Evolutionary conservation across 2,113 vertebrate genomes (phyloP).

Genomic region (Myiozetetes cayanensis): DNA sequence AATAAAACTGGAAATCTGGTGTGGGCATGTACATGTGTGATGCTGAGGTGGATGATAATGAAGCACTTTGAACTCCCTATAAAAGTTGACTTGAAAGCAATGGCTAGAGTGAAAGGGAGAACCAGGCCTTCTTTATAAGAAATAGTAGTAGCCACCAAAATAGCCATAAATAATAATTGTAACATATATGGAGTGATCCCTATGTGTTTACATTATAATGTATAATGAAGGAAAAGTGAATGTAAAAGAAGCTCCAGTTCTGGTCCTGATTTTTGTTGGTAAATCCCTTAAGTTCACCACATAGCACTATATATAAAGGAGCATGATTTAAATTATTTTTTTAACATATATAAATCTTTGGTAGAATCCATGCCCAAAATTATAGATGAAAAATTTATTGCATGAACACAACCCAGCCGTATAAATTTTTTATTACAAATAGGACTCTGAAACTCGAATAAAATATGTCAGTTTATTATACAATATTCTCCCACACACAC

Average conservation of each 20-base stretch:
- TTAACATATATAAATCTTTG: slow-evolving; percentile 48
- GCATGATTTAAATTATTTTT: slow-evolving; percentile 7
- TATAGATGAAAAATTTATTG: slow-evolving; percentile 68
- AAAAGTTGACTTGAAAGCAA: slow-evolving; percentile 50
- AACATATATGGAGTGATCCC: background rate
- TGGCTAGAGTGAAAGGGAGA: background rate
- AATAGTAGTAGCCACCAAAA: slow-evolving; percentile 31
- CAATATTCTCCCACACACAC: too few species aligned
- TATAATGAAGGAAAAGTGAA: slow-evolving; percentile 16
- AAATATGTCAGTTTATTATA: slow-evolving; percentile 64
- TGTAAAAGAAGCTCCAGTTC: background rate
- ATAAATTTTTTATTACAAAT: slow-evolving; percentile 69
- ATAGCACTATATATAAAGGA: slow-evolving; percentile 14
- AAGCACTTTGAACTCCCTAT: slow-evolving; percentile 18
- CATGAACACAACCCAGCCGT: slow-evolving; percentile 30
- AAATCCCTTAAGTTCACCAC: slow-evolving; percentile 3
- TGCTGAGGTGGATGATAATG: slow-evolving; percentile 6
- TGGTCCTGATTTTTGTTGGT: slow-evolving; percentile 35
- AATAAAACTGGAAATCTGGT: slow-evolving; percentile 32
- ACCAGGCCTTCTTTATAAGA: slow-evolving; percentile 37
- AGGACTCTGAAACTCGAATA: slow-evolving; percentile 60
- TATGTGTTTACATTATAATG: background rate
- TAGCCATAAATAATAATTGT: background rate
- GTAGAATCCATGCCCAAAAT: slow-evolving; percentile 59
- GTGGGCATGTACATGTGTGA: background rate